Conservation (phyloP, 2,888 invertebrate genomes). For the Erebia aethiops region DNA sequence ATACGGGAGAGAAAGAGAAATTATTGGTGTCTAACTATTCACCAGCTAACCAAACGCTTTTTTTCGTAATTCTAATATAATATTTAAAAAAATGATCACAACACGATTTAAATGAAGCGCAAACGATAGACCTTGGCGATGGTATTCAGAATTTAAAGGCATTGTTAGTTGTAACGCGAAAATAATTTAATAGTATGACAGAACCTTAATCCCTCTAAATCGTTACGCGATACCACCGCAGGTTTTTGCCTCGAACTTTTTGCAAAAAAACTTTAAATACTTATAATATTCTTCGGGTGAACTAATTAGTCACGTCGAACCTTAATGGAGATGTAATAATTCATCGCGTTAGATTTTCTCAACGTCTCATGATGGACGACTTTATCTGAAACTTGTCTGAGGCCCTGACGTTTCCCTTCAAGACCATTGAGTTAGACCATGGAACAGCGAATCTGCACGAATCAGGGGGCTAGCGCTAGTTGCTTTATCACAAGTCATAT, state of each 20-base stretch:
- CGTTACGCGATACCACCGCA: slow-evolving; percentile 42
- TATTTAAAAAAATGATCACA: no score
- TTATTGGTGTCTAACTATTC: no score
- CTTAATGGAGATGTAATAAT: slow-evolving; percentile 68
- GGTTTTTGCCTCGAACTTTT: slow-evolving; percentile 45
- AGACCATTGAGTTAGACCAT: background rate
- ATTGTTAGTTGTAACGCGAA: no score
- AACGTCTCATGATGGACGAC: slow-evolving; percentile 39
- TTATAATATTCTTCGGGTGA: slow-evolving; percentile 56
- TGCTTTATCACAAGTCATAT: no score
- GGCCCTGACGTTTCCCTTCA: slow-evolving; percentile 24
- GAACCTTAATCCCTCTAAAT: slow-evolving; percentile 32
- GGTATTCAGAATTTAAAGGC: no score
- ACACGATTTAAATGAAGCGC: no score
- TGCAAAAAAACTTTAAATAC: slow-evolving; percentile 50
- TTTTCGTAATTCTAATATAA: no score
- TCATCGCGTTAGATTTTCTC: slow-evolving; percentile 48
- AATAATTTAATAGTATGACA: slow-evolving; percentile 14
- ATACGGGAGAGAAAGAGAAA: no score
- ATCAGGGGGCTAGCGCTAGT: no score
- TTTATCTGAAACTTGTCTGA: slow-evolving; percentile 28
- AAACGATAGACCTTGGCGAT: no score
- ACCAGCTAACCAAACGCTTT: no score
- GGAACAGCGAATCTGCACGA: background rate
- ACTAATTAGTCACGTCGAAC: slow-evolving; percentile 73